phyloP scores from a whole-genome alignment of 2,888 invertebrate species.

The Andrena trimmerana region DNA sequence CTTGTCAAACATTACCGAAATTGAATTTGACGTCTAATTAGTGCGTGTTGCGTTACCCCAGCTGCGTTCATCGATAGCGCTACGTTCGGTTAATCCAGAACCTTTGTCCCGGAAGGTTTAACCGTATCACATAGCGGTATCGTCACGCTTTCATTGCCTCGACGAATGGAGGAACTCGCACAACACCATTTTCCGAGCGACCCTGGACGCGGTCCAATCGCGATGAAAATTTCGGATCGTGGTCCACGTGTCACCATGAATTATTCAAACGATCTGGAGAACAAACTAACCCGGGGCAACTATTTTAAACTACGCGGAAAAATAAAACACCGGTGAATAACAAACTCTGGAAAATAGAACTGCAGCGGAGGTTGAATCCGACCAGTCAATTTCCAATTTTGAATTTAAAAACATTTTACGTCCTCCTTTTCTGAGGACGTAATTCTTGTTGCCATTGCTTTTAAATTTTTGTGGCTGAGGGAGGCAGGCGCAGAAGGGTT shows the following conservation, averaged over 20 bases:
- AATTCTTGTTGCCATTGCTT: too few species aligned
- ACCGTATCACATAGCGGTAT: constrained; percentile 17
- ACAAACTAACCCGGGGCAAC: too few species aligned
- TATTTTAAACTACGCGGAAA: too few species aligned
- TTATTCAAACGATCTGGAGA: constrained; percentile 12
- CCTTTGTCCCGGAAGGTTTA: constrained; percentile 26
- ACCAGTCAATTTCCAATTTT: too few species aligned
- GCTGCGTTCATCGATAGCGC: not conserved
- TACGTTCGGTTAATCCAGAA: constrained; percentile 30
- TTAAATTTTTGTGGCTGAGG: too few species aligned
- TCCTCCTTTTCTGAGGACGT: too few species aligned
- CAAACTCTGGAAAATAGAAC: too few species aligned
- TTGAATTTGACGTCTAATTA: constrained; percentile 42
- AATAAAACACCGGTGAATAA: too few species aligned
- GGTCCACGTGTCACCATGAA: not conserved
- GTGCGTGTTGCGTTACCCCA: constrained; percentile 16
- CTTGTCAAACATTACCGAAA: constrained; percentile 4
- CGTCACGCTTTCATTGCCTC: not conserved
- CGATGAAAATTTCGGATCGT: constrained; percentile 21
- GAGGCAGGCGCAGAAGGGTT: too few species aligned
- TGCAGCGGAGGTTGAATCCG: too few species aligned
- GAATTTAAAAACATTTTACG: too few species aligned
- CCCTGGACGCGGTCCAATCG: not conserved
- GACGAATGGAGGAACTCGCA: not conserved
- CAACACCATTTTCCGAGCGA: constrained; percentile 20